phyloP scores from a whole-genome alignment of 2,888 invertebrate species.

The Unio delphinus region DNA sequence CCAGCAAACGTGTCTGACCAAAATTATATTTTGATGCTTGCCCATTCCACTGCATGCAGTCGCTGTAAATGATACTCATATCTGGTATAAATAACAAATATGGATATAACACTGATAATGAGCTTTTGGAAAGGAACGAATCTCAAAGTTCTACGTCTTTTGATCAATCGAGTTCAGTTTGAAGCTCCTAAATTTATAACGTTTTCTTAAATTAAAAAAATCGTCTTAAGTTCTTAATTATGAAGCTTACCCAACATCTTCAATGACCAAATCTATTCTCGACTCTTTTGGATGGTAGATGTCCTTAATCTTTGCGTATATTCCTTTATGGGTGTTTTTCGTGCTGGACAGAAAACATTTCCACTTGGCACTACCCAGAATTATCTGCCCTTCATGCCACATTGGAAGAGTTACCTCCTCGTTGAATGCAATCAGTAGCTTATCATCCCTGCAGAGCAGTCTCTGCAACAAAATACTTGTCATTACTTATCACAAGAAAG shows the following conservation, averaged over 20 bases:
- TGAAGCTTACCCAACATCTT: slow-evolving; percentile 17
- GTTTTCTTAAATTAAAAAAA: too few relatives aligned
- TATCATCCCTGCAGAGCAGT: slow-evolving; percentile 17
- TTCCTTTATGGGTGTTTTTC: slow-evolving; percentile 7
- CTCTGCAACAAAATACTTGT: slow-evolving; percentile 7
- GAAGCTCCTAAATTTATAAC: too few relatives aligned
- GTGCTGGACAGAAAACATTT: slow-evolving; percentile 18
- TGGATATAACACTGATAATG: too few relatives aligned
- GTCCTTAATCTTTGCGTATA: slow-evolving; percentile 21
- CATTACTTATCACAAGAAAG: not conserved
- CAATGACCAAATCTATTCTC: slow-evolving; percentile 16
- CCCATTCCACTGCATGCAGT: too few relatives aligned
- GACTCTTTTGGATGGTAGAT: slow-evolving; percentile 21
- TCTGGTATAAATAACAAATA: too few relatives aligned
- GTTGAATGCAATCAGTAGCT: slow-evolving; percentile 8
- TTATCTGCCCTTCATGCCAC: slow-evolving; percentile 24
- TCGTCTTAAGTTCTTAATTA: too few relatives aligned
- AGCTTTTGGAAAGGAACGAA: too few relatives aligned
- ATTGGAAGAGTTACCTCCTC: not conserved
- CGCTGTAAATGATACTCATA: too few relatives aligned
- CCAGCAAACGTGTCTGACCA: too few relatives aligned
- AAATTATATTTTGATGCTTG: too few relatives aligned
- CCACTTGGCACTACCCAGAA: slow-evolving; percentile 26
- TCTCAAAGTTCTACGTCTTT: too few relatives aligned
- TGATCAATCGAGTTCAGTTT: too few relatives aligned